Conservation (phyloP, 2,888 invertebrate species). For the Scelioninae gen. 1 region DNA sequence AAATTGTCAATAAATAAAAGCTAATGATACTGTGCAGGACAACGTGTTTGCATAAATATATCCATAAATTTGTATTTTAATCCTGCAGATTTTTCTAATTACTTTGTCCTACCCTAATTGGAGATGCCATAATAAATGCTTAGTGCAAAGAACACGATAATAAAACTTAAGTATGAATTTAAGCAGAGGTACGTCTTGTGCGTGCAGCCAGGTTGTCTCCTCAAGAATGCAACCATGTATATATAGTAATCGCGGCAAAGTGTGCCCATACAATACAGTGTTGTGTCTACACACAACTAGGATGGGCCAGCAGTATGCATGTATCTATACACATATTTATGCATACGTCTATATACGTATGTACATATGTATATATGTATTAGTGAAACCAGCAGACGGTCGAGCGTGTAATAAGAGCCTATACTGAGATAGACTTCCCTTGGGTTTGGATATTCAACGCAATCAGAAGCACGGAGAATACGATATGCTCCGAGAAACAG, state of each 20-base stretch:
- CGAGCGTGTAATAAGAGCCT: constrained; percentile 71
- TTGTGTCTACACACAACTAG: constrained; percentile 44
- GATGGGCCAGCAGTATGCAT: constrained; percentile 46
- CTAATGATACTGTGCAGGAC: constrained; percentile 17
- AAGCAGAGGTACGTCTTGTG: constrained; percentile 23
- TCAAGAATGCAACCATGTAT: constrained; percentile 19
- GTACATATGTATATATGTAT: constrained; percentile 26
- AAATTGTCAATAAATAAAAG: constrained; percentile 20
- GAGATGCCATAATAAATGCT: constrained; percentile 28
- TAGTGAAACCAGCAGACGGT: constrained; percentile 60
- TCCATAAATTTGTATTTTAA: constrained; percentile 46
- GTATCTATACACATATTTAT: constrained; percentile 12
- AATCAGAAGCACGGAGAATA: constrained; percentile 68
- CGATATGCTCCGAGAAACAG: constrained; percentile 69
- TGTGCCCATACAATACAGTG: constrained; percentile 46
- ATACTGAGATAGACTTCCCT: constrained; percentile 68
- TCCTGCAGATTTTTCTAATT: constrained; percentile 42
- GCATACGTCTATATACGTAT: constrained; percentile 4
- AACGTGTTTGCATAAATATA: constrained; percentile 26
- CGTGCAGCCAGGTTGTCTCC: constrained; percentile 22
- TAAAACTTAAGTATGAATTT: constrained; percentile 43
- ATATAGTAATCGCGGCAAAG: constrained; percentile 21
- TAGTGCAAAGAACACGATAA: constrained; percentile 20
- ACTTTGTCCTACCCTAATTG: constrained; percentile 37
- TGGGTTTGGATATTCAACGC: constrained; percentile 70